These are phyloP conservation scores for Phrynosoma platyrhinos DNA, from an alignment of 2,113 vertebrate species.

Conservation along the genomic window DNA sequence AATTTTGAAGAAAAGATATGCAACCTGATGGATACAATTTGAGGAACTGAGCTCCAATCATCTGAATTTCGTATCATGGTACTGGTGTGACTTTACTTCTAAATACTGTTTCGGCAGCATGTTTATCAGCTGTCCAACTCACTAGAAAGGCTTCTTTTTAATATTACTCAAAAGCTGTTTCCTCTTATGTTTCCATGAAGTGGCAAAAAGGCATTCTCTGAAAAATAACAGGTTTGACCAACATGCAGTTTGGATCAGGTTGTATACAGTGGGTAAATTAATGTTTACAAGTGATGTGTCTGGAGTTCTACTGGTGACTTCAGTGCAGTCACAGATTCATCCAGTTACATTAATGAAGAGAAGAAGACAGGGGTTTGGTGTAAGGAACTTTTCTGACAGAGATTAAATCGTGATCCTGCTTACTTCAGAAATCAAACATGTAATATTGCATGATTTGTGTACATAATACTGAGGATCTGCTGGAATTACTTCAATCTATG, in stretches of 20 bases:
- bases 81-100: conserved; percentile 22
- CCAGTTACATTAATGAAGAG: conserved; percentile 63
- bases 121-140: conserved; percentile 38
- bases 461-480: conserved; percentile 32
- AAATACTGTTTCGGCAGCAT: conserved; percentile 27
- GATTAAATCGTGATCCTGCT: conserved; percentile 51
- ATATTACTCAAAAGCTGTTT: conserved; percentile 38
- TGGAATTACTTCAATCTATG: conserved; percentile 38
- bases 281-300: conserved; percentile 12
- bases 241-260: conserved; percentile 72
- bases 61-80: conserved; percentile 35
- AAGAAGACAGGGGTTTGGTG: conserved; percentile 55
- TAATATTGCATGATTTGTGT: conserved; percentile 27
- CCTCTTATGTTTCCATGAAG: conserved; percentile 47
- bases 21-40: conserved; percentile 45
- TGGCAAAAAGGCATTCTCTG: conserved; percentile 58
- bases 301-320: conserved; percentile 9
- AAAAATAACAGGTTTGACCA: conserved; percentile 56
- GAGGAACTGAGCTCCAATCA: conserved; percentile 43
- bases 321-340: conserved; percentile 5
- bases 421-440: conserved; percentile 48
- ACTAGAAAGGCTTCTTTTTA: conserved; percentile 23
- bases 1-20: conserved; percentile 45
- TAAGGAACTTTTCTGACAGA: conserved; percentile 56
- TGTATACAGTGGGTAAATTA: conserved; percentile 48